Percentiles rank a stretch among this genome's conserved stretches.
Conservation (phyloP, 2,113 vertebrate genomes). For the Synchiropus splendidus region DNA sequence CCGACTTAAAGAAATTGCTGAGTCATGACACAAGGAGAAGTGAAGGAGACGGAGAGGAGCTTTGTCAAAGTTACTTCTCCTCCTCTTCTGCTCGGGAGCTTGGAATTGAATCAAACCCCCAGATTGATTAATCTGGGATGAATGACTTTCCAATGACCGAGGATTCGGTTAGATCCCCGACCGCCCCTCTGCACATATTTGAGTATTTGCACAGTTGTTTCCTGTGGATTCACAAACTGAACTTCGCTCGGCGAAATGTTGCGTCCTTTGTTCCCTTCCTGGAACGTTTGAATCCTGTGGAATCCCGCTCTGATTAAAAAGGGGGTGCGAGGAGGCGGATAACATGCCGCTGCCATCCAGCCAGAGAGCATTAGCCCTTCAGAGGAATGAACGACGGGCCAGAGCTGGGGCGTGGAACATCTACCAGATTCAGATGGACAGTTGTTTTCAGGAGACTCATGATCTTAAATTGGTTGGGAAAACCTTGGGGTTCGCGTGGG, state of each 20-base stretch:
- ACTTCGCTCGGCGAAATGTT: constrained; percentile 10
- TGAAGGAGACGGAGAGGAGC: too few species aligned
- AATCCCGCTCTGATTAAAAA: constrained; percentile 31
- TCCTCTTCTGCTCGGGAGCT: constrained; percentile 39
- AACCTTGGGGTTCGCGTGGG: too few species aligned
- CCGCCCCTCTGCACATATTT: constrained; percentile 45
- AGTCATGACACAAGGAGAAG: too few species aligned
- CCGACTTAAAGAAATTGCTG: too few species aligned
- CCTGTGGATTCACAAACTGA: constrained; percentile 8
- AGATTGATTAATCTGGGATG: constrained; percentile 60
- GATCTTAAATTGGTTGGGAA: too few species aligned
- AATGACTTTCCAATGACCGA: constrained; percentile 56
- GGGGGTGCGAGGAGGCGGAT: too few species aligned
- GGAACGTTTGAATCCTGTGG: constrained; percentile 35
- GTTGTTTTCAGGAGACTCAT: too few species aligned
- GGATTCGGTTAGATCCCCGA: constrained; percentile 30
- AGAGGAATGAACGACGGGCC: too few species aligned
- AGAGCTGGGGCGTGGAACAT: too few species aligned
- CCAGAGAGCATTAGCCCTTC: too few species aligned
- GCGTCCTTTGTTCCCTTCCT: constrained; percentile 27
- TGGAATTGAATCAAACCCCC: constrained; percentile 57
- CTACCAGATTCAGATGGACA: too few species aligned
- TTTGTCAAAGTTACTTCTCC: constrained; percentile 1
- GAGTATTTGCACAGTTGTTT: constrained; percentile 34
- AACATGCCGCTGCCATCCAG: neutral